phyloP scores from a whole-genome alignment of 2,888 invertebrate species.

The Thymelicus acteon region DNA sequence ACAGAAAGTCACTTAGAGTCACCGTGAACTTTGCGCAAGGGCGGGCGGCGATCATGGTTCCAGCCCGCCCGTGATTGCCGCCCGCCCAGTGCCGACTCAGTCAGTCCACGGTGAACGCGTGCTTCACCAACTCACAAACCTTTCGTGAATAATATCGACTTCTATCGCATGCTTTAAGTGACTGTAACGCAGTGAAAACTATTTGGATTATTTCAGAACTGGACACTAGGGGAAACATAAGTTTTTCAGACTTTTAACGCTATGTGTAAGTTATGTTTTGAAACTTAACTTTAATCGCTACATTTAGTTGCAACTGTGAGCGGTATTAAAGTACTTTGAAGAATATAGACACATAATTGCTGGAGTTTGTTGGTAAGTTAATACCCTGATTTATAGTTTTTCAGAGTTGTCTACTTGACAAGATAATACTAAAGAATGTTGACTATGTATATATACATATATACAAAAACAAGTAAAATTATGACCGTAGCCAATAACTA shows the following conservation, averaged over 20 bases:
- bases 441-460: no score
- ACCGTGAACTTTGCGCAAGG: constrained; percentile 79
- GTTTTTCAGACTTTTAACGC: not conserved
- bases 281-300: not conserved
- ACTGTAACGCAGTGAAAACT: constrained; percentile 18
- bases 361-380: constrained; percentile 15
- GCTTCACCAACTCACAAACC: constrained; percentile 44
- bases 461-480: no score
- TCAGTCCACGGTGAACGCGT: constrained; percentile 69
- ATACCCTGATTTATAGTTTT: no score
- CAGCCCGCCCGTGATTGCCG: constrained; percentile 48
- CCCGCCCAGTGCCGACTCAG: constrained; percentile 77
- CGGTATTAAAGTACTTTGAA: not conserved
- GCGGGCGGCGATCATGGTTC: constrained; percentile 48
- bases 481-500: no score
- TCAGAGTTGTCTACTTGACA: no score
- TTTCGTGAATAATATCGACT: constrained; percentile 59
- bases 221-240: not conserved
- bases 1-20: constrained; percentile 66
- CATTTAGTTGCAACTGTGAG: not conserved
- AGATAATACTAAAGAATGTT: no score
- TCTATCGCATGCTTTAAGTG: constrained; percentile 25
- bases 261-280: not conserved
- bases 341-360: no score
- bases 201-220: not conserved